Conservation (phyloP, 2,113 vertebrate species). For the Dolichotis patagonum region DNA sequence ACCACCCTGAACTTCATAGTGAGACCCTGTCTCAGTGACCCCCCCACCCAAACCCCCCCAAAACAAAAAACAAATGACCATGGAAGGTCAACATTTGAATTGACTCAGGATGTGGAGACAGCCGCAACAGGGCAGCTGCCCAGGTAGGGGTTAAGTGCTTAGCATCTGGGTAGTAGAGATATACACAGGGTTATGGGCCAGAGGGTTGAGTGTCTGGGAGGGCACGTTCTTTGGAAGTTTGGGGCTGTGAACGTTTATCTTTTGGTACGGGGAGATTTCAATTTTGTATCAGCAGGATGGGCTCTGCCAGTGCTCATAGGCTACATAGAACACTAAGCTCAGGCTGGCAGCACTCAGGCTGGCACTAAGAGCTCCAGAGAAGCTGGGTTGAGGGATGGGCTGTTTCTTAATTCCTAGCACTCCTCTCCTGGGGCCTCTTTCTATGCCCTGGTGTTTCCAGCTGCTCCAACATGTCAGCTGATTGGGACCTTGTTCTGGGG, state of each 20-base stretch:
- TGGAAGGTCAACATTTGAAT: not conserved
- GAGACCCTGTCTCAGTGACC: not conserved
- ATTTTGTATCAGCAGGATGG: too few relatives aligned
- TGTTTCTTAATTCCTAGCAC: not conserved
- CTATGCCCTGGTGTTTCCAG: not conserved
- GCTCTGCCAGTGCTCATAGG: not conserved
- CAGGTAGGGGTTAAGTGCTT: not conserved
- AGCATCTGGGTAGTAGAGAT: not conserved
- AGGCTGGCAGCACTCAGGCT: fast-evolving
- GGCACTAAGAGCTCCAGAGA: not conserved
- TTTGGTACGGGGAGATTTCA: not conserved
- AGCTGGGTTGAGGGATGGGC: not conserved
- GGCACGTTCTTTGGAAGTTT: not conserved
- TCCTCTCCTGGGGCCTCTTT: not conserved
- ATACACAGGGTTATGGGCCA: fast-evolving
- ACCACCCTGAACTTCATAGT: not conserved
- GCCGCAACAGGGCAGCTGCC: not conserved
- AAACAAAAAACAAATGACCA: not conserved
- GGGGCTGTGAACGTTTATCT: not conserved
- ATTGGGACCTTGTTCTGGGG: not conserved
- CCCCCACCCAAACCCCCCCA: too few relatives aligned
- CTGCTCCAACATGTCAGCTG: fast-evolving
- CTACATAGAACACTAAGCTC: not conserved
- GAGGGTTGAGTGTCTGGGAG: not conserved
- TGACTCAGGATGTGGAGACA: not conserved